Percentiles rank a stretch among this genome's conserved stretches.
phyloP scores from a whole-genome alignment of 2,888 invertebrate species.

The Bugulina stolonifera region DNA sequence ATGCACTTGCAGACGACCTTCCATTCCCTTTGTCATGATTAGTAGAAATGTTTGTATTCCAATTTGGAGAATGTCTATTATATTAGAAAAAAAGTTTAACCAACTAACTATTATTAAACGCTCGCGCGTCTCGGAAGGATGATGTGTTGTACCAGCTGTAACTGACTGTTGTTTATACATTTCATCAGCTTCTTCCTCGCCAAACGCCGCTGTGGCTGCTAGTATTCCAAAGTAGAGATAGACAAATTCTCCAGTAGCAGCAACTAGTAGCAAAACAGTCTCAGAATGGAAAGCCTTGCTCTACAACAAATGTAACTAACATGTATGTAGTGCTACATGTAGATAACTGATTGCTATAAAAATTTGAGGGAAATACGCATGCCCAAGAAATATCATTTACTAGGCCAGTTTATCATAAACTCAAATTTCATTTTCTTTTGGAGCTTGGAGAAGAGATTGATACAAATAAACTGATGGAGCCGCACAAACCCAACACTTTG shows the following conservation, averaged over 20 bases:
- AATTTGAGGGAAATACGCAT: too few species aligned
- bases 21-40: background rate
- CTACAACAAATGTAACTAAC: too few species aligned
- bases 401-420: too few species aligned
- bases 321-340: too few species aligned
- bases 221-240: conserved; percentile 17
- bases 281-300: background rate
- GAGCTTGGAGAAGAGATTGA: too few species aligned
- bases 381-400: too few species aligned
- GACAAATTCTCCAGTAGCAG: conserved; percentile 16
- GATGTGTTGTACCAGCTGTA: background rate
- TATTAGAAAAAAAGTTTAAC: background rate
- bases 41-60: background rate
- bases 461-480: too few species aligned
- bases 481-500: too few species aligned
- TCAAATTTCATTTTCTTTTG: too few species aligned
- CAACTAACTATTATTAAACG: background rate
- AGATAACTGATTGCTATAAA: too few species aligned
- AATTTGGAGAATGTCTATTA: conserved; percentile 13
- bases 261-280: conserved; percentile 2
- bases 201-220: background rate
- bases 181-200: background rate
- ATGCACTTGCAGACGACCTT: background rate
- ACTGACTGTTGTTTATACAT: background rate
- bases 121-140: background rate